Base-by-base conservation (phyloP, 2,797 vertebrate genomes). In the Sternotherus odoratus region DNA sequence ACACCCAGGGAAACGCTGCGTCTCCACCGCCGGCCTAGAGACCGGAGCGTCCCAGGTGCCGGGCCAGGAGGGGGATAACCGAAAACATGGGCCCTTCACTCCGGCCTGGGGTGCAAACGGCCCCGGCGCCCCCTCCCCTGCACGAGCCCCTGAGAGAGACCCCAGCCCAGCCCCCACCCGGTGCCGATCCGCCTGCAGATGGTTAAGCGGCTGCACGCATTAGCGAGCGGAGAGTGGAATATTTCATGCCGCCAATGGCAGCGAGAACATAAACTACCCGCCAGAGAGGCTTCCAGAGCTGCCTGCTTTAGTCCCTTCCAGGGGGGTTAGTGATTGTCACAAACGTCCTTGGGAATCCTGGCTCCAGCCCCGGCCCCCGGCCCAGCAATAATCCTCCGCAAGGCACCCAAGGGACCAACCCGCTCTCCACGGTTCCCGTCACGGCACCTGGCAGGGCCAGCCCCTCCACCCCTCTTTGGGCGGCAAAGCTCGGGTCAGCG, bases 261-360 rank as follows among this genome's bases (percentile, higher is more conserved):
- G 96, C 93, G 94, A 95, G 97, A 97, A 97, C 97, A 94, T 92
- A 88, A 91, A 87, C 96, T 85, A 93, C 95, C 95, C 89, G 93
- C 80, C 89, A 94, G 84, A 89, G 95, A 93, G 90, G 95, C 92
- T 96, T 96, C 97, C 97, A 97, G 97, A 97, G 97, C 97, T 96
- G 97, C 97, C 96, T 96, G 88, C 95, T 97, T 97, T 96, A 92
- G 95, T 94, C 94, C 94, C 91, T 95, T 92, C 94, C 92, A 53
- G 96, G 66, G 60, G 63, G 60, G 4, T n/a, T 63, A 6, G 16
- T 9, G 16, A 63, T 63, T 63, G 66, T 89, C 87, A 92, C 87
- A 82, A 49, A 91, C 94, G 95, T 94, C 95, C 96, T 97, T 97
- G 95, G 90, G 91, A 80, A 91, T 82, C 56, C 79, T 75, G 36